Percentiles rank a stretch among this genome's conserved stretches.
These are phyloP conservation scores for Oopsacas minuta DNA, from an alignment of 37 sponge, comb jelly and placozoan species.

Conservation along the genomic window DNA sequence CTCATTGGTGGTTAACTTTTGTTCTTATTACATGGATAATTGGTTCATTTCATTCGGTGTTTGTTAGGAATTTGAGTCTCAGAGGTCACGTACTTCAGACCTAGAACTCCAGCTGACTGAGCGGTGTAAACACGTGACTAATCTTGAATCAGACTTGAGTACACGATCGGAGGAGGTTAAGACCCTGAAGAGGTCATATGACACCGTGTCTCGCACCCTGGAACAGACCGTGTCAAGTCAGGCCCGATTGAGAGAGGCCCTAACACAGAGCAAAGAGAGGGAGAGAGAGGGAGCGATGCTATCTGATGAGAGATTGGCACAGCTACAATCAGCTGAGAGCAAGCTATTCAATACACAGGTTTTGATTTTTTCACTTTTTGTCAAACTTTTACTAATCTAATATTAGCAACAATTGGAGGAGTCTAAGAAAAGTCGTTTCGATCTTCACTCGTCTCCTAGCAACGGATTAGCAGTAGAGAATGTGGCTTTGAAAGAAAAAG, in stretches of 20 bases:
- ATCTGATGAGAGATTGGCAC: not conserved
- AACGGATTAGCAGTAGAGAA: constrained; percentile 2
- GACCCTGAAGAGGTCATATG: not conserved
- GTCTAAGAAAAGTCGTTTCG: not conserved
- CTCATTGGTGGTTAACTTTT: not conserved
- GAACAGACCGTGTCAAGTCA: not conserved
- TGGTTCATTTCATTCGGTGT: not conserved
- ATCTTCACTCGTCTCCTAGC: not conserved
- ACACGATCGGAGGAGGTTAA: not conserved
- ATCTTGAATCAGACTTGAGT: not conserved
- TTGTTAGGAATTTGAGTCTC: not conserved
- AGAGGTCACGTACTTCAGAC: not conserved
- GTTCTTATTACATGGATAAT: not conserved
- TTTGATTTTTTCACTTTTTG: too few species aligned
- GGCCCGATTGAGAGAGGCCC: not conserved
- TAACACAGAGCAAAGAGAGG: not conserved
- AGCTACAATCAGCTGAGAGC: not conserved
- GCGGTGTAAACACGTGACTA: not conserved
- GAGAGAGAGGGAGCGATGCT: not conserved
- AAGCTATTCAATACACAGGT: not conserved
- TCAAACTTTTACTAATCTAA: not conserved
- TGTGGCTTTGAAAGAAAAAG: not conserved
- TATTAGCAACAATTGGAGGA: constrained; percentile 1
- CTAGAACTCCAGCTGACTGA: not conserved
- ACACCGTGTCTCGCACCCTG: constrained; percentile 1